A percentile compares a stretch with the other conserved stretches of the same genome.
phyloP scores from a whole-genome alignment of 2,113 vertebrate species.

The Gadus macrocephalus region DNA sequence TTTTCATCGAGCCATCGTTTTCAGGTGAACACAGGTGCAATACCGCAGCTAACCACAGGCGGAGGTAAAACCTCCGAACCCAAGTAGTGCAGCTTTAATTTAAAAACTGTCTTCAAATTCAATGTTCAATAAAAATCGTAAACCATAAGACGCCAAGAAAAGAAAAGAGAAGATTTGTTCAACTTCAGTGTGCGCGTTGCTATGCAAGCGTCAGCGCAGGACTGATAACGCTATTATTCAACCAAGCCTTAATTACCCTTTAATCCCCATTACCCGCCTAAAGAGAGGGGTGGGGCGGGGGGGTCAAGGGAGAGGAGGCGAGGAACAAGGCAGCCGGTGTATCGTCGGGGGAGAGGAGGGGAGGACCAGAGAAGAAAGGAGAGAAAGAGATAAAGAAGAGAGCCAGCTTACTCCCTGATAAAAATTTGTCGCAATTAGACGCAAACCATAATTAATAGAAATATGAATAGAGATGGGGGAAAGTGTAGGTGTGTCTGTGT shows the following conservation, averaged over 20 bases:
- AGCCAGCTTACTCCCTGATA: slow-evolving; percentile 41
- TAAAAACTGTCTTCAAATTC: too few species aligned
- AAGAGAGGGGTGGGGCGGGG: background rate
- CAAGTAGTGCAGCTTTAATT: too few species aligned
- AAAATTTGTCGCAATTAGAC: slow-evolving; percentile 60
- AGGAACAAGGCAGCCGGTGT: slow-evolving; percentile 25
- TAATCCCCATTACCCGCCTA: slow-evolving; percentile 51
- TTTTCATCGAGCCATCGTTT: too few species aligned
- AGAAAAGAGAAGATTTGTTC: background rate
- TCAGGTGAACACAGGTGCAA: too few species aligned
- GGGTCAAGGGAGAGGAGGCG: slow-evolving; percentile 9
- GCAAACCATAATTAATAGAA: slow-evolving; percentile 55
- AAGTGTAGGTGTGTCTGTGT: background rate
- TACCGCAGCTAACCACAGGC: too few species aligned
- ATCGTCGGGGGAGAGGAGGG: slow-evolving; percentile 47
- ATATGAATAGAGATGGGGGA: slow-evolving; percentile 20
- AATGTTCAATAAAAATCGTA: background rate
- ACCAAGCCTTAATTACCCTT: slow-evolving; percentile 57
- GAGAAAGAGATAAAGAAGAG: slow-evolving; percentile 43
- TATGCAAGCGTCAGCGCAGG: background rate
- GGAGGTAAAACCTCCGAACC: too few species aligned
- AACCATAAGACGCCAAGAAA: background rate
- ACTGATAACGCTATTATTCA: slow-evolving; percentile 54
- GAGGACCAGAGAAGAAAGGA: slow-evolving; percentile 17
- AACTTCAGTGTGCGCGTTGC: background rate